phyloP scores from a whole-genome alignment of 2,113 vertebrate species.

The Dromas ardeola region DNA sequence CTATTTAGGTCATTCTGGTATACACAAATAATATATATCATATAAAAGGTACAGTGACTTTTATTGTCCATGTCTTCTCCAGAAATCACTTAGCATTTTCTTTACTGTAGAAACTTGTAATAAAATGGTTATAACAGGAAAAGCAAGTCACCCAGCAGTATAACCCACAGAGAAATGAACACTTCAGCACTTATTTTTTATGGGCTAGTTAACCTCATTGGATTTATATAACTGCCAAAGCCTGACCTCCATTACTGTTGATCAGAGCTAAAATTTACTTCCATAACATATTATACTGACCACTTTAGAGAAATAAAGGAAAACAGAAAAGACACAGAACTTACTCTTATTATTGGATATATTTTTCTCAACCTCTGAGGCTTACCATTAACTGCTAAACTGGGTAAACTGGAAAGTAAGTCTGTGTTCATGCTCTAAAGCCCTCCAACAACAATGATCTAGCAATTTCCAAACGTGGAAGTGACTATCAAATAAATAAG shows the following conservation, averaged over 20 bases:
- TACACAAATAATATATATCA: not conserved
- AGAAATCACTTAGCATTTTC: slow-evolving; percentile 44
- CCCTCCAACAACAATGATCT: not conserved
- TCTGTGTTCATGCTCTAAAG: not conserved
- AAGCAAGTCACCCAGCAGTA: not conserved
- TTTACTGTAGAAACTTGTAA: slow-evolving; percentile 24
- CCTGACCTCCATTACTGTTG: slow-evolving; percentile 46
- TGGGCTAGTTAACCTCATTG: slow-evolving; percentile 58
- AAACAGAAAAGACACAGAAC: not conserved
- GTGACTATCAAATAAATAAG: not conserved
- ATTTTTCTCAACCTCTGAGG: not conserved
- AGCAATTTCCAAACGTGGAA: not conserved
- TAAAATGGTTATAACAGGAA: slow-evolving; percentile 46
- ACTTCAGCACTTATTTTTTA: slow-evolving; percentile 68
- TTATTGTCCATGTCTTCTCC: slow-evolving; percentile 4
- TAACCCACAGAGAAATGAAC: slow-evolving; percentile 52
- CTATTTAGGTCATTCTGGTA: not conserved
- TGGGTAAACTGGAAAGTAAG: not conserved
- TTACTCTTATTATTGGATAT: not conserved
- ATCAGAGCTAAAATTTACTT: slow-evolving; percentile 50
- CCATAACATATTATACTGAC: slow-evolving; percentile 10
- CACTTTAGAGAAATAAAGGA: not conserved
- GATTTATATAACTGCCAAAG: slow-evolving; percentile 51
- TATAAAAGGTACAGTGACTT: not conserved
- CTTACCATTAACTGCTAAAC: not conserved